Evolutionary conservation across 2,888 invertebrate species (phyloP).

Genomic region (Tigriopus californicus): DNA sequence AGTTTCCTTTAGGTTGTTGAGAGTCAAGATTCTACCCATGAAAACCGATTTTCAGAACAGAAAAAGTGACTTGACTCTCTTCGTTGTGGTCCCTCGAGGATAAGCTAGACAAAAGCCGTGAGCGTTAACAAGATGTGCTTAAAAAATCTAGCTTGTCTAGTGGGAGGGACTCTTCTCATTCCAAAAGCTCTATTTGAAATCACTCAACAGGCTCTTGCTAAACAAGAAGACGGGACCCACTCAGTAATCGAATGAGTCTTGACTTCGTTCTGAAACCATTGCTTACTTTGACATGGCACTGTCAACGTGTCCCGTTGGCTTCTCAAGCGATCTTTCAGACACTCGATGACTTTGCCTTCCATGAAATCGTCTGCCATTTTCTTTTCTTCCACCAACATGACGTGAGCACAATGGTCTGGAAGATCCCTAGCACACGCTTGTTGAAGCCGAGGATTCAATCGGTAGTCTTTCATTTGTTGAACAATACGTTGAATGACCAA

Average conservation of each 20-base stretch:
- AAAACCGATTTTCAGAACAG: too few relatives aligned
- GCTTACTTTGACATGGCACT: neutral
- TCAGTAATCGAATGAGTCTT: neutral
- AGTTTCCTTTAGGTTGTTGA: too few relatives aligned
- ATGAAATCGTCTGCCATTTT: constrained; percentile 26
- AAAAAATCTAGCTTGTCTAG: too few relatives aligned
- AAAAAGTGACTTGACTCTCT: too few relatives aligned
- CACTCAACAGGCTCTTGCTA: too few relatives aligned
- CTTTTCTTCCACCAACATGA: constrained; percentile 22
- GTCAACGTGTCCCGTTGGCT: neutral
- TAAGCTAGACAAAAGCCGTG: too few relatives aligned
- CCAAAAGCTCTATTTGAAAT: too few relatives aligned
- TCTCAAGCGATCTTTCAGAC: constrained; percentile 40
- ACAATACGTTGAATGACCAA: constrained; percentile 72
- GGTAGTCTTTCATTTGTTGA: constrained; percentile 71
- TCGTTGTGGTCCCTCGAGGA: too few relatives aligned
- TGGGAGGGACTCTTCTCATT: too few relatives aligned
- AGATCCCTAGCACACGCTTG: constrained; percentile 64
- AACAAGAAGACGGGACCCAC: neutral
- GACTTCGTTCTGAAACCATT: too few relatives aligned
- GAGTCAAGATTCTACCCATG: too few relatives aligned
- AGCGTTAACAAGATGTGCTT: too few relatives aligned
- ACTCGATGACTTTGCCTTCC: constrained; percentile 63
- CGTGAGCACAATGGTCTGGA: constrained; percentile 43
- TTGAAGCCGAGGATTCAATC: constrained; percentile 66